Evolutionary conservation across 2,888 invertebrate species (phyloP).

Genomic region (Lithodes maja): DNA sequence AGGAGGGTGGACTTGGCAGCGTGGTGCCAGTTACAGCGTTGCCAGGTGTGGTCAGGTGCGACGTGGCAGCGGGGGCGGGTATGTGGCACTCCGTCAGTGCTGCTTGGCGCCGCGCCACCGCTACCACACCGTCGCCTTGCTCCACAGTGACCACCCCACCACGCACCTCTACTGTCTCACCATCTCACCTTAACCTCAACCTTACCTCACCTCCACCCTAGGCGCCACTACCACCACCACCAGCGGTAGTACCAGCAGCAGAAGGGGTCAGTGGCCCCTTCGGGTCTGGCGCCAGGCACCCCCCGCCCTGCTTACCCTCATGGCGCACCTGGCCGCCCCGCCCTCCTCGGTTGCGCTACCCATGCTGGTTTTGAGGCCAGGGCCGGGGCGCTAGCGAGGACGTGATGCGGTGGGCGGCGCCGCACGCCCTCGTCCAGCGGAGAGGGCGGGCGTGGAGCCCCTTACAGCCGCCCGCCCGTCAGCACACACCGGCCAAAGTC

Average conservation of each 20-base stretch:
- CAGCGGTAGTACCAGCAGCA: slow-evolving; percentile 8
- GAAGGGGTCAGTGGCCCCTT: slow-evolving; percentile 5
- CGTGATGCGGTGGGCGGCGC: slow-evolving; percentile 58
- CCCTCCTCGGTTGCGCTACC: background rate
- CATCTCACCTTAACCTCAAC: background rate
- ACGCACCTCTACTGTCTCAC: slow-evolving; percentile 15
- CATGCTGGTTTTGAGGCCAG: slow-evolving; percentile 38
- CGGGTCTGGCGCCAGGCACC: slow-evolving; percentile 41
- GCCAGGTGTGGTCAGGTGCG: slow-evolving; percentile 62
- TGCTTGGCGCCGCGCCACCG: slow-evolving; percentile 57
- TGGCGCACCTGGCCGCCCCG: slow-evolving; percentile 31
- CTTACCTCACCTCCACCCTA: slow-evolving; percentile 6
- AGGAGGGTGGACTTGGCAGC: slow-evolving; percentile 42
- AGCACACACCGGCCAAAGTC: slow-evolving; percentile 57
- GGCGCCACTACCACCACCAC: background rate
- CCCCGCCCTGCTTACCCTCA: slow-evolving; percentile 28
- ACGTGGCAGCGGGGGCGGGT: slow-evolving; percentile 64
- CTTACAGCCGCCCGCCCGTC: slow-evolving; percentile 56
- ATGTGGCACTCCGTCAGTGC: slow-evolving; percentile 60
- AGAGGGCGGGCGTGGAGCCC: slow-evolving; percentile 65
- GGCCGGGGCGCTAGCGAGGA: slow-evolving; percentile 46
- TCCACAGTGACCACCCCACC: slow-evolving; percentile 45
- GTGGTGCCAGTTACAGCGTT: slow-evolving; percentile 49
- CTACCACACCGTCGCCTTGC: slow-evolving; percentile 40
- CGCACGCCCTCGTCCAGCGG: slow-evolving; percentile 61